phyloP scores from a whole-genome alignment of 1,140 invertebrate genomes.

The Scaptodrosophila lebanonensis region DNA sequence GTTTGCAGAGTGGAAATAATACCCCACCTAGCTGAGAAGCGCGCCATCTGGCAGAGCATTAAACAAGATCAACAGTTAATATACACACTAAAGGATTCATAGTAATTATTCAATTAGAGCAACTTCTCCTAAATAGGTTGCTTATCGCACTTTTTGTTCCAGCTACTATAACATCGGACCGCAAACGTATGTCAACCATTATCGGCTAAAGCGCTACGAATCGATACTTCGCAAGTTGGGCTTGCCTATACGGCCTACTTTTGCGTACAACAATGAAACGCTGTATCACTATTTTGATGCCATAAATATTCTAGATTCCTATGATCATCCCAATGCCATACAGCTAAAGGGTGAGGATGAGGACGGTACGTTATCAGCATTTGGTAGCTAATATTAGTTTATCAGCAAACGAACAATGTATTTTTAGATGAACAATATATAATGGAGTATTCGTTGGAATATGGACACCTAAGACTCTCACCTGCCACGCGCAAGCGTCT shows the following conservation, averaged over 20 bases:
- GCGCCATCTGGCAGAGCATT: conserved; percentile 84
- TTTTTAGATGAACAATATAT: conserved; percentile 94
- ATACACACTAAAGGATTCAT: conserved; percentile 55
- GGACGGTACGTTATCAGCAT: conserved; percentile 31
- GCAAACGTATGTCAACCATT: conserved; percentile 58
- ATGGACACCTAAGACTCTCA: conserved; percentile 95
- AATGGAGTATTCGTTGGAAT: conserved; percentile 97
- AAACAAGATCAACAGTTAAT: conserved; percentile 51
- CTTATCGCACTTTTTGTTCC: not conserved
- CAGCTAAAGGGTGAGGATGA: conserved; percentile 50
- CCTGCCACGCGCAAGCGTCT: conserved; percentile 88
- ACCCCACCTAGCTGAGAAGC: conserved; percentile 89
- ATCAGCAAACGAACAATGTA: not conserved
- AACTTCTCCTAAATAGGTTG: not conserved
- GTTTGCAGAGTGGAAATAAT: conserved; percentile 90
- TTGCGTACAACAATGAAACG: conserved; percentile 57
- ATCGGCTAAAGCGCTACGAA: conserved; percentile 51
- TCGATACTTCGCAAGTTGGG: conserved; percentile 41
- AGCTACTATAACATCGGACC: conserved; percentile 65
- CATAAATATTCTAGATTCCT: conserved; percentile 50
- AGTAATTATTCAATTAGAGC: conserved; percentile 27
- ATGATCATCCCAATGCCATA: conserved; percentile 53
- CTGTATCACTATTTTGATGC: conserved; percentile 67
- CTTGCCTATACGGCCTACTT: conserved; percentile 41
- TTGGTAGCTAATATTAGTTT: not conserved